phyloP scores from a whole-genome alignment of 2,113 vertebrate species.

The Sinocyclocheilus anshuiensis region DNA sequence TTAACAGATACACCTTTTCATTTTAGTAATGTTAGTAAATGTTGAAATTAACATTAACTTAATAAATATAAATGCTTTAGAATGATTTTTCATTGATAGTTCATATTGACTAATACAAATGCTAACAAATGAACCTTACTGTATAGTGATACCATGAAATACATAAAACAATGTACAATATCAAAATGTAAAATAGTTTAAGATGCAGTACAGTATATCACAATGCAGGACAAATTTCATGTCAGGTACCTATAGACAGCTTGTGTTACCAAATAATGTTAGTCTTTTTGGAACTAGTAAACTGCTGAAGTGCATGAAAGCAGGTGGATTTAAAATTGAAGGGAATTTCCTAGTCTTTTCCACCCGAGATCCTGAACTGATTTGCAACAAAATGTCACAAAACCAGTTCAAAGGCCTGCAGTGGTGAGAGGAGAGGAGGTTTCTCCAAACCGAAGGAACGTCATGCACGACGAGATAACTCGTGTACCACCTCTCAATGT shows the following conservation, averaged over 20 bases:
- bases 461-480: slow-evolving; percentile 62
- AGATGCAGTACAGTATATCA: background rate
- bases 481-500: slow-evolving; percentile 64
- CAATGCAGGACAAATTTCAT: background rate
- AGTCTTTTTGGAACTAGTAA: background rate
- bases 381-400: slow-evolving; percentile 29
- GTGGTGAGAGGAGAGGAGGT: slow-evolving; percentile 17
- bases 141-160: background rate
- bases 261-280: background rate
- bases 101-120: background rate
- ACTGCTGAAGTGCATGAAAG: background rate
- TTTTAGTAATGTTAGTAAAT: background rate
- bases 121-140: background rate
- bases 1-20: background rate
- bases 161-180: background rate
- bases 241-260: background rate
- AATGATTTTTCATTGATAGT: background rate
- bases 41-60: background rate
- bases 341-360: slow-evolving; percentile 22
- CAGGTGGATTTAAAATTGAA: slow-evolving; percentile 11
- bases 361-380: background rate
- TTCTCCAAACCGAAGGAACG: slow-evolving; percentile 45
- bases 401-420: slow-evolving; percentile 23
- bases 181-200: background rate
- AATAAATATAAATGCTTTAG: background rate